Conservation (phyloP, 2,113 vertebrate genomes). For the Bos indicus region DNA sequence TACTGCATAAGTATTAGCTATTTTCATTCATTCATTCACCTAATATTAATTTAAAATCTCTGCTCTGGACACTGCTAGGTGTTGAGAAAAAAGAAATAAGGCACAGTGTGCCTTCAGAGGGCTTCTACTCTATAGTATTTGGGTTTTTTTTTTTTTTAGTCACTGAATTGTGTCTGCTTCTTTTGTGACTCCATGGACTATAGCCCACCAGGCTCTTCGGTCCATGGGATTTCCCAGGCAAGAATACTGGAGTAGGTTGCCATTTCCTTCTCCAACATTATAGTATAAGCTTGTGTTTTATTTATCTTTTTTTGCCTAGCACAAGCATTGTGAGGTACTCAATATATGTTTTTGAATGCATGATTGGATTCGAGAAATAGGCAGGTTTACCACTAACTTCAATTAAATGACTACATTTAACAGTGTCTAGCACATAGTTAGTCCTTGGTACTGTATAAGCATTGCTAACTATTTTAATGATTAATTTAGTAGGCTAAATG, state of each 20-base stretch:
- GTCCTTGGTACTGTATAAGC: background rate
- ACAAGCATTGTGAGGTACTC: background rate
- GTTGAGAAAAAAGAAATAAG: conserved; percentile 3
- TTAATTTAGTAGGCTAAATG: background rate
- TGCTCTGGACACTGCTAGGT: background rate
- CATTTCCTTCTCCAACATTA: background rate
- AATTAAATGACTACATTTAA: background rate
- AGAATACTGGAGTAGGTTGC: background rate
- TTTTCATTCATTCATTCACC: background rate
- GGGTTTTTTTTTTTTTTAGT: background rate
- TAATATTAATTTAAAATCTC: background rate
- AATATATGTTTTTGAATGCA: background rate
- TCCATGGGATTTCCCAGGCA: background rate
- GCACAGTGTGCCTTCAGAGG: background rate
- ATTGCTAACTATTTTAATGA: background rate
- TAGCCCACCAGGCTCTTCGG: background rate
- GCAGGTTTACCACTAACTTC: background rate
- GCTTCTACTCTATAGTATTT: background rate
- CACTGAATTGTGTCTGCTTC: background rate
- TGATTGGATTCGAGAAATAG: background rate
- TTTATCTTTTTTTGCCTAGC: background rate
- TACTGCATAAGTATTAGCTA: background rate
- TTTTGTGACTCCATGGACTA: background rate
- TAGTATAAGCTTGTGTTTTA: background rate
- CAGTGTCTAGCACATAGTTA: background rate